Evolutionary conservation across 2,797 vertebrate species (phyloP).

Genomic region (Epinephelus malabaricus): DNA sequence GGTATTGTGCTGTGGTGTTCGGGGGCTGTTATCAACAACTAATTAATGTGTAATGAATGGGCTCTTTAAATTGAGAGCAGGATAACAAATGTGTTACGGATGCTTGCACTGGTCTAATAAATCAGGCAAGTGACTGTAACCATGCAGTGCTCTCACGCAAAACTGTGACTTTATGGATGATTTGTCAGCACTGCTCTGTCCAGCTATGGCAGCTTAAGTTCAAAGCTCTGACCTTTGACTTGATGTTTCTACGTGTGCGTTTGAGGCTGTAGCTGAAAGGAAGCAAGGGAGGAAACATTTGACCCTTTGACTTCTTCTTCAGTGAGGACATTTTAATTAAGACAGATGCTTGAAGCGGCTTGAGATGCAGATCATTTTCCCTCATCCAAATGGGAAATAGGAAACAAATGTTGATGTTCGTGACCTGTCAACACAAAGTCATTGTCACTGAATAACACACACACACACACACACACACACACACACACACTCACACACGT

Average conservation of each 20-base stretch:
- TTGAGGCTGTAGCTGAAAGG: background rate
- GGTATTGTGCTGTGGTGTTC: constrained; percentile 42
- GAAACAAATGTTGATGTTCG: constrained; percentile 41
- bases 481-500: background rate
- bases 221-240: constrained; percentile 52
- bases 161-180: constrained; percentile 48
- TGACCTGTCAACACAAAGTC: constrained; percentile 12
- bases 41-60: constrained; percentile 81
- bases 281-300: constrained; percentile 1
- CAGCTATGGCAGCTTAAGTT: constrained; percentile 24
- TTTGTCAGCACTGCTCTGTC: constrained; percentile 47
- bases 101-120: constrained; percentile 67
- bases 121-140: constrained; percentile 68
- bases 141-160: constrained; percentile 22
- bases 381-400: constrained; percentile 21
- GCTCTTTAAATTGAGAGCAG: constrained; percentile 65
- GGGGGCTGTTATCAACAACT: constrained; percentile 74
- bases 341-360: constrained; percentile 23
- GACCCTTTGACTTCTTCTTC: constrained; percentile 37
- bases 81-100: constrained; percentile 73
- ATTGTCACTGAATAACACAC: constrained; percentile 8
- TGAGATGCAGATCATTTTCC: background rate
- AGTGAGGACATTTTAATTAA: constrained; percentile 32
- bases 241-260: constrained; percentile 21
- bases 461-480: too few relatives aligned